Evolutionary conservation across 2,113 vertebrate genomes (phyloP).

Genomic region (Oriolus oriolus): DNA sequence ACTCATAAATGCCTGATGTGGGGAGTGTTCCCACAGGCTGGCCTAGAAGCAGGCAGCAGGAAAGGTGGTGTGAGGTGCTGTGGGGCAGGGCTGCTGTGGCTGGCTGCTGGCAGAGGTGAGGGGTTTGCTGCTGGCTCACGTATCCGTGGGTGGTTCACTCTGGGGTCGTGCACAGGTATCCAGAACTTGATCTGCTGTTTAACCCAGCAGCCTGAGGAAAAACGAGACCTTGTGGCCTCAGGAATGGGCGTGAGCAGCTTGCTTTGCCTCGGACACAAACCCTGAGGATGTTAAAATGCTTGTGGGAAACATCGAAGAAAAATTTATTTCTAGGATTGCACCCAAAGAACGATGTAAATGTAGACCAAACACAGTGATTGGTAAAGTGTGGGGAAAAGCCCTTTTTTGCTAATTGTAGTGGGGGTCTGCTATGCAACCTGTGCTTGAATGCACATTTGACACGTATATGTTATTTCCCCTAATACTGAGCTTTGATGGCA

Average conservation of each 20-base stretch:
- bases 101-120: neutral
- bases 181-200: neutral
- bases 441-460: neutral
- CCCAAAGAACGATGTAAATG: neutral
- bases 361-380: neutral
- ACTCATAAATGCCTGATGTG: neutral
- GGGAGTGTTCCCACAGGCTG: neutral
- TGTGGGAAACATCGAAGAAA: neutral
- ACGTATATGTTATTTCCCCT: neutral
- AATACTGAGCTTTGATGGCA: neutral
- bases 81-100: neutral
- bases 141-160: accelerated
- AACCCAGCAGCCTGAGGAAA: neutral
- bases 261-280: neutral
- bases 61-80: neutral
- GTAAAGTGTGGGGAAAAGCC: neutral
- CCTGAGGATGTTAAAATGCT: neutral
- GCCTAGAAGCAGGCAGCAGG: neutral
- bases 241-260: neutral
- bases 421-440: neutral
- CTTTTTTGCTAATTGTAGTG: neutral
- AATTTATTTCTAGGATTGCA: neutral
- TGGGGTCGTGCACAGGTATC: accelerated
- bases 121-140: neutral
- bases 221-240: neutral